Evolutionary conservation across 2,888 invertebrate species (phyloP).

Genomic region (Glaucopsyche alexis): DNA sequence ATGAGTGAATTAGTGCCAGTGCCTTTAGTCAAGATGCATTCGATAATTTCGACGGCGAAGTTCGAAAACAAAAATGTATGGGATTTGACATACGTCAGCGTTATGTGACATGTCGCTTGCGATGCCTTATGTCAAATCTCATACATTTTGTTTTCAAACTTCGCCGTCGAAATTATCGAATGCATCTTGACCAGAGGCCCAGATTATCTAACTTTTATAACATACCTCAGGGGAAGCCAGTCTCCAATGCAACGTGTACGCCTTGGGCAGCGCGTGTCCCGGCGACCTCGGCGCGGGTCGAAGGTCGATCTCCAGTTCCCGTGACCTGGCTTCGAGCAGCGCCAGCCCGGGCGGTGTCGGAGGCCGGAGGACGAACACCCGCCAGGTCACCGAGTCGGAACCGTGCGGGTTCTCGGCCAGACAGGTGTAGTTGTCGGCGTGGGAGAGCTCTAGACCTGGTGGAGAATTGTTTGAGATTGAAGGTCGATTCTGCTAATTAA

Average conservation of each 20-base stretch:
- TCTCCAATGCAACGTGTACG: constrained; percentile 85
- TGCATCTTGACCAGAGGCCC: no score
- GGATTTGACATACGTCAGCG: no score
- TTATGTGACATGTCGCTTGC: no score
- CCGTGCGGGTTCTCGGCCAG: constrained; percentile 91
- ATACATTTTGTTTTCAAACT: no score
- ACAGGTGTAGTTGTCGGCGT: constrained; percentile 90
- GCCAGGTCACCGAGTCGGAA: constrained; percentile 89
- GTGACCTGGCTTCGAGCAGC: constrained; percentile 69
- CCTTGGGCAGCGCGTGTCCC: constrained; percentile 72
- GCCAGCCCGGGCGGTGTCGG: constrained; percentile 85
- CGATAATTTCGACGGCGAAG: no score
- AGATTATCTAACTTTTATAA: constrained; percentile 36
- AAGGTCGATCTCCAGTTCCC: constrained; percentile 68
- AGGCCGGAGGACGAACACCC: constrained; percentile 86
- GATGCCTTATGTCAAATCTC: no score
- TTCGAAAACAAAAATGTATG: no score
- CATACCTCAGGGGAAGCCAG: constrained; percentile 85
- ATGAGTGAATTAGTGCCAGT: no score
- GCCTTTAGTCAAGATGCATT: no score
- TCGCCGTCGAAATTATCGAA: no score
- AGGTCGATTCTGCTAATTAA: no score
- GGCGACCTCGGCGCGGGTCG: constrained; percentile 60
- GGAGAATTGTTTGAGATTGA: neutral
- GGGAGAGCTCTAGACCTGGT: constrained; percentile 83